These are phyloP conservation scores for Portevinia maculata DNA, from an alignment of 2,888 invertebrate species.

Conservation along the genomic window DNA sequence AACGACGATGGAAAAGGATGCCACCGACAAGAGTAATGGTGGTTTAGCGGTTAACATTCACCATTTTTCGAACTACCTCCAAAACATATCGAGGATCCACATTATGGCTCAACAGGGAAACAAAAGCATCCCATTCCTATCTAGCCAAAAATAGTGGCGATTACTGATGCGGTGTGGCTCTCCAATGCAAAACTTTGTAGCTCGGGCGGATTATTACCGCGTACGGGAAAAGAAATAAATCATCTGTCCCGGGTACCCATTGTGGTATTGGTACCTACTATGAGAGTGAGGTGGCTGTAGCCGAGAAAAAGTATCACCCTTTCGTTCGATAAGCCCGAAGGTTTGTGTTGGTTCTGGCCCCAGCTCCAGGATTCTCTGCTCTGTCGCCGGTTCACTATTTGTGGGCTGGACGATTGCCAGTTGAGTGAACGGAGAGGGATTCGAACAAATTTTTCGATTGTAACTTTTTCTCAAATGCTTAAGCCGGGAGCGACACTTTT, in stretches of 20 bases:
- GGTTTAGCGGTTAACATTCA: constrained; percentile 57
- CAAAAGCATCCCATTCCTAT: constrained; percentile 19
- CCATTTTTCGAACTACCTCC: constrained; percentile 65
- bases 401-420: constrained; percentile 72
- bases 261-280: constrained; percentile 33
- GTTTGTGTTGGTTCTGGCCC: constrained; percentile 56
- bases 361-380: constrained; percentile 39
- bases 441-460: constrained; percentile 71
- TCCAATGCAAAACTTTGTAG: constrained; percentile 73
- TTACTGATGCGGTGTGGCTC: constrained; percentile 40
- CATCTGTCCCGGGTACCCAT: constrained; percentile 63
- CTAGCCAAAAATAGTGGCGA: constrained; percentile 48
- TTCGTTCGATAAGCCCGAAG: constrained; percentile 72
- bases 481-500: constrained; percentile 72
- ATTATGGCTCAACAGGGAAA: constrained; percentile 71
- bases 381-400: constrained; percentile 48
- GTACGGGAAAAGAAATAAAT: constrained; percentile 67
- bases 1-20: constrained; percentile 23
- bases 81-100: constrained; percentile 71
- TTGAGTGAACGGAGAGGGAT: constrained; percentile 44
- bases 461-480: constrained; percentile 70
- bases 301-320: constrained; percentile 57
- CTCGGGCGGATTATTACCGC: constrained; percentile 71
- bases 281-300: constrained; percentile 8
- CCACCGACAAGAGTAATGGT: constrained; percentile 40